Percentiles rank a stretch among this genome's conserved stretches.
phyloP scores from a whole-genome alignment of 2,113 vertebrate species.

The Bubo blakistoni region DNA sequence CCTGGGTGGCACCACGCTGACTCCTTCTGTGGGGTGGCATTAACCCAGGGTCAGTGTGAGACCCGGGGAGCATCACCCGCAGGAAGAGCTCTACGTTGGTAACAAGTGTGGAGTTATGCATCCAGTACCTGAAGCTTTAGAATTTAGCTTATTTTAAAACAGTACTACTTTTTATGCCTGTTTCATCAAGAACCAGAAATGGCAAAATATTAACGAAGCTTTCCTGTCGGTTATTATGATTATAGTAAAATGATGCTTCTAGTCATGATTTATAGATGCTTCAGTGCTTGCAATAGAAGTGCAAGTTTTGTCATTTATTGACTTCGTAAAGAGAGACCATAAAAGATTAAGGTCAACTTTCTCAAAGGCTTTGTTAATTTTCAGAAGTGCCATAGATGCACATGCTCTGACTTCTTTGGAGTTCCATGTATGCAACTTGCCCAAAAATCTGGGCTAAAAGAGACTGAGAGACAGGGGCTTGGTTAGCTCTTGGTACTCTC shows the following conservation, averaged over 20 bases:
- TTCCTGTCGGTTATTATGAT: not conserved
- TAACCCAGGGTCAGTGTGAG: not conserved
- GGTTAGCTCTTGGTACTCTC: not conserved
- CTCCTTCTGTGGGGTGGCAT: not conserved
- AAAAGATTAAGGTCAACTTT: constrained; percentile 12
- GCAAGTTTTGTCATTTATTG: not conserved
- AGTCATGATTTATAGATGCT: not conserved
- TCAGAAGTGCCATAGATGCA: not conserved
- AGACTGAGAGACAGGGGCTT: not conserved
- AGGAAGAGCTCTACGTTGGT: not conserved
- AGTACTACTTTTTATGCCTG: accelerated
- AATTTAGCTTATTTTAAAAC: not conserved
- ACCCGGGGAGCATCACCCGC: not conserved
- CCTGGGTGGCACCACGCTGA: accelerated
- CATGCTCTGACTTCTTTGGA: not conserved
- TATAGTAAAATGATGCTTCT: not conserved
- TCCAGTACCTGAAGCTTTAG: not conserved
- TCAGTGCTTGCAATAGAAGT: not conserved
- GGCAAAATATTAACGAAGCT: not conserved
- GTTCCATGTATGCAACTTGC: not conserved
- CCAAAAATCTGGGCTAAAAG: not conserved
- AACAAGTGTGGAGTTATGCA: not conserved
- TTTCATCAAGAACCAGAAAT: not conserved
- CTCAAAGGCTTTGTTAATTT: not conserved
- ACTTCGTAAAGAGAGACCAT: not conserved